Evolutionary conservation across 2,797 vertebrate genomes (phyloP).

Genomic region (Harpagifer antarcticus): DNA sequence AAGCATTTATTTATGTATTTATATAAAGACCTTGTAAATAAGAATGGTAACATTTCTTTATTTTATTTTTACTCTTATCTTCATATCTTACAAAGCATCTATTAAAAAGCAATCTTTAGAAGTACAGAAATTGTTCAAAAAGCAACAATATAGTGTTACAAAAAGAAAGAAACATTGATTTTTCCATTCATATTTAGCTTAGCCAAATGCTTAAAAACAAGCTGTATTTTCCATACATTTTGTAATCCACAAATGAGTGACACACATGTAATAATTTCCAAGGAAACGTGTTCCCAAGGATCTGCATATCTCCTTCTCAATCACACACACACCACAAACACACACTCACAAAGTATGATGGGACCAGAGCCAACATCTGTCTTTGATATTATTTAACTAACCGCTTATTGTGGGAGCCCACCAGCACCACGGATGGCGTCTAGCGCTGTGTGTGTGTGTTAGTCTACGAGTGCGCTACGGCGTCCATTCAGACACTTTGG

Average conservation of each 20-base stretch:
- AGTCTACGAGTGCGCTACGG: constrained; percentile 64
- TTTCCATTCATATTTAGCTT: not conserved
- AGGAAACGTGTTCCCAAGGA: constrained; percentile 49
- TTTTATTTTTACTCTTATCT: not conserved
- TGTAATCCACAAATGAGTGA: constrained; percentile 36
- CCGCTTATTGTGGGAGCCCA: constrained; percentile 83
- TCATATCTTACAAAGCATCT: not conserved
- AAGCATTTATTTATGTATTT: not conserved
- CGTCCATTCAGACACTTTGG: constrained; percentile 73
- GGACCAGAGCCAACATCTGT: constrained; percentile 83
- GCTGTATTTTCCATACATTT: not conserved
- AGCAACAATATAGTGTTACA: not conserved
- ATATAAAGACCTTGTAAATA: not conserved
- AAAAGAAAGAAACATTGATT: not conserved
- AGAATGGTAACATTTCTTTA: not conserved
- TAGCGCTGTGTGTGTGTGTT: constrained; percentile 66
- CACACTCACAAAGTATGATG: constrained; percentile 67
- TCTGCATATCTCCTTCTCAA: constrained; percentile 56
- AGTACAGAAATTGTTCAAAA: not conserved
- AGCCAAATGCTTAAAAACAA: not conserved
- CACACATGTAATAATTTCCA: constrained; percentile 36
- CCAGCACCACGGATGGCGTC: constrained; percentile 80
- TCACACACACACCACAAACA: constrained; percentile 56
- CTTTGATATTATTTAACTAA: constrained; percentile 85
- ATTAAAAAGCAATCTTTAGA: not conserved